These are phyloP conservation scores for Tachysurus vachellii DNA, from an alignment of 2,113 vertebrate genomes.

Conservation along the genomic window DNA sequence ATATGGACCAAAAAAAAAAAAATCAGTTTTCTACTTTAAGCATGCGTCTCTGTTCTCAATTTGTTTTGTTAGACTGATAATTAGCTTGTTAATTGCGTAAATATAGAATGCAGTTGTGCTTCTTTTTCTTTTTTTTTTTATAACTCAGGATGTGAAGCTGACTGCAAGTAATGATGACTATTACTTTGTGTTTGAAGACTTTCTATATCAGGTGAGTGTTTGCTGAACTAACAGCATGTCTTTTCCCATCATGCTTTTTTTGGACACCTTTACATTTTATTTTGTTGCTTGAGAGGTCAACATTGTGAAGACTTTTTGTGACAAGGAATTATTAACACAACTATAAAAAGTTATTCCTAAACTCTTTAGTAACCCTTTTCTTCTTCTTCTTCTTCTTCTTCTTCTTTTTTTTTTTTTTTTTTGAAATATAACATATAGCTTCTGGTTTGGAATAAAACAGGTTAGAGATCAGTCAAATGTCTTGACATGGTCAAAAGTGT, in stretches of 20 bases:
- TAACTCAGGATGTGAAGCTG: slow-evolving; percentile 90
- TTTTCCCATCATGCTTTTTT: neutral
- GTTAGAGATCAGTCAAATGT: neutral
- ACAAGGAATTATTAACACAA: neutral
- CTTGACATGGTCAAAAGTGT: neutral
- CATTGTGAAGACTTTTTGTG: neutral
- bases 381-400: neutral
- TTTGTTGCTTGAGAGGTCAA: neutral
- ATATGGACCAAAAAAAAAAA: neutral
- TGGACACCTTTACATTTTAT: neutral
- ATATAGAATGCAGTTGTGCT: neutral
- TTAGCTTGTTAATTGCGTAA: neutral
- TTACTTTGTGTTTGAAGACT: slow-evolving; percentile 99
- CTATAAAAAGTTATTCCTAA: neutral
- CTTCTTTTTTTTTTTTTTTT: too few relatives aligned
- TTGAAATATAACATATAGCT: neutral
- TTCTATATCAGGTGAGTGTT: slow-evolving; percentile 91
- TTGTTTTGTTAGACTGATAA: neutral
- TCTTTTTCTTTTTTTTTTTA: neutral
- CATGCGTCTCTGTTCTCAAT: neutral
- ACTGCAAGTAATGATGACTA: slow-evolving; percentile 98
- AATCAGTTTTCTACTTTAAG: neutral
- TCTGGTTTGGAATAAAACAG: neutral
- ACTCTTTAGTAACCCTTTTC: neutral
- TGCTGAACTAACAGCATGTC: neutral